Conservation (phyloP, 2,113 vertebrate species). For the Caranx melampygus region DNA sequence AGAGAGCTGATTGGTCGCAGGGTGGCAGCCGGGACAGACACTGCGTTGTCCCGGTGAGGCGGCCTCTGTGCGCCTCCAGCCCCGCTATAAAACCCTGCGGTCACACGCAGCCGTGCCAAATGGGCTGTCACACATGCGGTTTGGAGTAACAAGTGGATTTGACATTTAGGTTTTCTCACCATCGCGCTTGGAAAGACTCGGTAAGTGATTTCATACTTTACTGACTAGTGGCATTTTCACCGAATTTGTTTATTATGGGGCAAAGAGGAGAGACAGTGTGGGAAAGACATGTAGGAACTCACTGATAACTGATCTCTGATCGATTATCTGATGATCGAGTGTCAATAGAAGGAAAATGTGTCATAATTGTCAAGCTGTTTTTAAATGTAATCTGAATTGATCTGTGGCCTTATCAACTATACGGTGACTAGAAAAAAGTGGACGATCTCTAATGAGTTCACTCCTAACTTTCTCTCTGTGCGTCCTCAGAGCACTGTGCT, state of each 20-base stretch:
- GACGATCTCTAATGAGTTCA: neutral
- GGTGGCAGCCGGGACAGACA: conserved; percentile 78
- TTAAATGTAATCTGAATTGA: too few relatives aligned
- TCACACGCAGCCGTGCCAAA: conserved; percentile 79
- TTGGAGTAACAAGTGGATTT: conserved; percentile 81
- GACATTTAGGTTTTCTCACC: conserved; percentile 57
- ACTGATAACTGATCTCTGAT: neutral
- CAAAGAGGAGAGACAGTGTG: neutral
- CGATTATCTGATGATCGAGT: neutral
- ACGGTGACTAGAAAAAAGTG: too few relatives aligned
- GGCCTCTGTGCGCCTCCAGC: conserved; percentile 64
- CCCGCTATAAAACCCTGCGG: conserved; percentile 85
- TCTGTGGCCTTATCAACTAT: too few relatives aligned
- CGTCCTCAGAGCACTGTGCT: conserved; percentile 18
- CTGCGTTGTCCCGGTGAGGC: conserved; percentile 85
- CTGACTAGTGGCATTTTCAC: neutral
- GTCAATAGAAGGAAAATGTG: neutral
- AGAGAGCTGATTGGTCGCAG: conserved; percentile 85
- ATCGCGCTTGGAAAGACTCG: conserved; percentile 54
- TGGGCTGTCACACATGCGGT: conserved; percentile 75
- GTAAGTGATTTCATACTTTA: conserved; percentile 68
- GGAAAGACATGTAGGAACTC: neutral
- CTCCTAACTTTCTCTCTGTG: neutral
- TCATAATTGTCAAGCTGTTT: too few relatives aligned
- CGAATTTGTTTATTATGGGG: neutral